Conservation (phyloP, 2,113 vertebrate genomes). For the Oreotragus oreotragus region DNA sequence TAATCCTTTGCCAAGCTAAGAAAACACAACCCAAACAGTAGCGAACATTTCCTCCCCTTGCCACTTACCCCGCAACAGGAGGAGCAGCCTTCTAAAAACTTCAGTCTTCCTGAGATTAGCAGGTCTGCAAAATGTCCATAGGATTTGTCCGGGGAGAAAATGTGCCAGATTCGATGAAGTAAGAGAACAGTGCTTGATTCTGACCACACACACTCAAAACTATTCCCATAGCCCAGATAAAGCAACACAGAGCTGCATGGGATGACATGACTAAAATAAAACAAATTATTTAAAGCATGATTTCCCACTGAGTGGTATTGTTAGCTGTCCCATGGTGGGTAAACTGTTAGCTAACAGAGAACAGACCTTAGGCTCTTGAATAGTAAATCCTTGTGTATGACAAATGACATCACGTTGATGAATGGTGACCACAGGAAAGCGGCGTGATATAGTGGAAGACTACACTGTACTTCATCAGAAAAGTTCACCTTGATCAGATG, state of each 20-base stretch:
- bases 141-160: conserved; percentile 57
- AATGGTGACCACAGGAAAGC: conserved; percentile 41
- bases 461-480: conserved; percentile 67
- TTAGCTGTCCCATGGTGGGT: conserved; percentile 26
- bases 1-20: conserved; percentile 66
- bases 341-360: conserved; percentile 69
- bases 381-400: conserved; percentile 61
- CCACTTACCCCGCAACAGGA: conserved; percentile 56
- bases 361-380: conserved; percentile 53
- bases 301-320: conserved; percentile 50
- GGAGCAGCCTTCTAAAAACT: conserved; percentile 53
- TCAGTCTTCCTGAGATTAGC: conserved; percentile 68
- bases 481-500: conserved; percentile 34
- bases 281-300: conserved; percentile 58
- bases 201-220: conserved; percentile 53
- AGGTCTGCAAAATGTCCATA: conserved; percentile 66
- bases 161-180: conserved; percentile 57
- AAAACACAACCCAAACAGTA: conserved; percentile 70
- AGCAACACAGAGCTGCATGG: conserved; percentile 54
- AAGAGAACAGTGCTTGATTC: conserved; percentile 49
- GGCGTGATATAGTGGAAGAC: conserved; percentile 44
- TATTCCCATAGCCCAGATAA: conserved; percentile 55
- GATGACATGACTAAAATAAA: conserved; percentile 68
- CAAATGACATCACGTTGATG: conserved; percentile 47
- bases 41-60: conserved; percentile 52